These are phyloP conservation scores for Hirundichthys speculiger DNA, from an alignment of 2,113 vertebrate species.

Conservation along the genomic window DNA sequence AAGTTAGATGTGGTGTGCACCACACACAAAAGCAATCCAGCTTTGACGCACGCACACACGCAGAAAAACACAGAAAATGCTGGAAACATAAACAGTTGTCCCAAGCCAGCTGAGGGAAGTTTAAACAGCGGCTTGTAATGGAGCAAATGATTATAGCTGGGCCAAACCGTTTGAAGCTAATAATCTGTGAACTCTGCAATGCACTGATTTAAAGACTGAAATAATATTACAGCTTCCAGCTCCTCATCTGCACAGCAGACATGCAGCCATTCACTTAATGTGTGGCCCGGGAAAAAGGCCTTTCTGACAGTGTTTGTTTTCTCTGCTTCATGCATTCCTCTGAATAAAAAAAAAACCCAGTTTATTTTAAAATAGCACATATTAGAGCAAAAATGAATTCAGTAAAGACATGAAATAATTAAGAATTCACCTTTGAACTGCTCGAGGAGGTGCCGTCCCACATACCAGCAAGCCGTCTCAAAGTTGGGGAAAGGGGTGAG, in stretches of 20 bases:
- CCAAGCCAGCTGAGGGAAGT: conserved; percentile 70
- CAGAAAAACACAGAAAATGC: conserved; percentile 49
- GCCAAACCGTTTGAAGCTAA: conserved; percentile 80
- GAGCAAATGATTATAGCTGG: conserved; percentile 78
- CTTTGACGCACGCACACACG: conserved; percentile 37
- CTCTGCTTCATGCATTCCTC: conserved; percentile 36
- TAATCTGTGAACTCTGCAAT: conserved; percentile 79
- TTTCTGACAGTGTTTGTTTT: conserved; percentile 38
- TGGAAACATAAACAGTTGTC: conserved; percentile 77
- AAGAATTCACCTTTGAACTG: conserved; percentile 90
- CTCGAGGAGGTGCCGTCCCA: conserved; percentile 92
- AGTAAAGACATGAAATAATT: conserved; percentile 9
- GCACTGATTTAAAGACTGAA: conserved; percentile 78
- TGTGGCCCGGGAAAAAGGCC: conserved; percentile 7
- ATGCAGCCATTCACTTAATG: conserved; percentile 7
- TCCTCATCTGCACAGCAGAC: conserved; percentile 81
- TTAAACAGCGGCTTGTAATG: conserved; percentile 78
- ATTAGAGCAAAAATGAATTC: neutral
- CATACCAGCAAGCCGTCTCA: conserved; percentile 98
- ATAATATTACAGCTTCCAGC: conserved; percentile 75
- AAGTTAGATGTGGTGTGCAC: conserved; percentile 27
- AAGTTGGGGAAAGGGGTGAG: conserved; percentile 96
- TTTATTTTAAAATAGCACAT: conserved; percentile 19
- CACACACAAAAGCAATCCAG: conserved; percentile 52
- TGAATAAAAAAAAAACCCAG: conserved; percentile 17